A percentile compares a stretch with the other conserved stretches of the same genome.
Evolutionary conservation across 2,888 invertebrate genomes (phyloP).

Genomic region (Adelphocoris suturalis): DNA sequence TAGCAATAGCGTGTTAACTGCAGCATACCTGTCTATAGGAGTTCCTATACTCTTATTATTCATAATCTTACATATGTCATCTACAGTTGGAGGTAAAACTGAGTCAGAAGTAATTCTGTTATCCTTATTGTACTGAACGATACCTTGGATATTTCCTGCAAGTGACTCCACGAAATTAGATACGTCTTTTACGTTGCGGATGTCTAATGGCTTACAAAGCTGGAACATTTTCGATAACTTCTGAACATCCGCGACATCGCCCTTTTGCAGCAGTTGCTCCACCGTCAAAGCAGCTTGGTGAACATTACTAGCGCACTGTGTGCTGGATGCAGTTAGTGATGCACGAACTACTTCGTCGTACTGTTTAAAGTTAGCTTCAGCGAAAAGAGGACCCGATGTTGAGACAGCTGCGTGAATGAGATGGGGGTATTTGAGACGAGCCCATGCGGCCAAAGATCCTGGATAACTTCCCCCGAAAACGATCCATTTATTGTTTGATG

Average conservation of each 20-base stretch:
- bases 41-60: slow-evolving; percentile 82
- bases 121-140: slow-evolving; percentile 97
- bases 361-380: slow-evolving; percentile 91
- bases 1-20: slow-evolving; percentile 86
- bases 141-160: slow-evolving; percentile 91
- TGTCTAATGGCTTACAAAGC: slow-evolving; percentile 87
- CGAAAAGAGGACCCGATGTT: slow-evolving; percentile 92
- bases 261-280: slow-evolving; percentile 82
- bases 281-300: slow-evolving; percentile 84
- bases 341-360: slow-evolving; percentile 90
- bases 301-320: slow-evolving; percentile 85
- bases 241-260: slow-evolving; percentile 80
- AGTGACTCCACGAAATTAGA: slow-evolving; percentile 90
- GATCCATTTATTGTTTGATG: slow-evolving; percentile 87
- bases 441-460: slow-evolving; percentile 95
- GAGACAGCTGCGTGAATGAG: slow-evolving; percentile 92
- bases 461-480: slow-evolving; percentile 97
- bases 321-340: slow-evolving; percentile 85
- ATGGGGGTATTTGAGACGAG: slow-evolving; percentile 92
- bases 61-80: slow-evolving; percentile 89
- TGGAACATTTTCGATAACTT: slow-evolving; percentile 78
- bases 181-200: slow-evolving; percentile 83
- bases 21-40: slow-evolving; percentile 81
- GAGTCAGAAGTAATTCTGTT: slow-evolving; percentile 83
- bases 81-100: slow-evolving; percentile 87